A percentile compares a stretch with the other conserved stretches of the same genome.
Evolutionary conservation across 2,113 vertebrate genomes (phyloP).

Genomic region (Recurvirostra avosetta): DNA sequence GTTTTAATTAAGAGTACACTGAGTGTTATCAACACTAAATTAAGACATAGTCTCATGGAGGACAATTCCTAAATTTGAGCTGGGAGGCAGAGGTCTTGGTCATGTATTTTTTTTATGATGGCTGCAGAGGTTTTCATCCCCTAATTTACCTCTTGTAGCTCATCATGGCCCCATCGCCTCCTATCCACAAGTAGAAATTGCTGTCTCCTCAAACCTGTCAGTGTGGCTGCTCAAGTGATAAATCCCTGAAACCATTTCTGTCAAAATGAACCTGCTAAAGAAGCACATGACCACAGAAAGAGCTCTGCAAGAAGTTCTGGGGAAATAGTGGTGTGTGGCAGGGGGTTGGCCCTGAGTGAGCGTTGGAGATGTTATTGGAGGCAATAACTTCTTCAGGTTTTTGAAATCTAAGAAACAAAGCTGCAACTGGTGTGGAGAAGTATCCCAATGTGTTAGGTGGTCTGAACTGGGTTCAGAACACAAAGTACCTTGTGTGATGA

Average conservation of each 20-base stretch:
- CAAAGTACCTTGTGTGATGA: background rate
- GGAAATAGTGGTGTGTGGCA: background rate
- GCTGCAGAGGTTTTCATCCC: background rate
- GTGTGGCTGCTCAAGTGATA: background rate
- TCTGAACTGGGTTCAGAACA: background rate
- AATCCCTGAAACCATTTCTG: background rate
- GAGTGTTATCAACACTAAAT: background rate
- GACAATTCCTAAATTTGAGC: background rate
- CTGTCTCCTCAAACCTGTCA: background rate
- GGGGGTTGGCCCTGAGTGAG: background rate
- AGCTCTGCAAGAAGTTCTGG: background rate
- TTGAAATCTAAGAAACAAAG: background rate
- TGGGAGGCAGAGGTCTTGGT: background rate
- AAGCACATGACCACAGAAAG: background rate
- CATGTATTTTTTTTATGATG: background rate
- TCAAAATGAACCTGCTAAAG: background rate
- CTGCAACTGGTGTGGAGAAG: background rate
- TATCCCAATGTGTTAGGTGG: background rate
- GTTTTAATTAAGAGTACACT: background rate
- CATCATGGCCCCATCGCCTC: background rate
- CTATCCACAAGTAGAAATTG: background rate
- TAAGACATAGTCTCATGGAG: background rate
- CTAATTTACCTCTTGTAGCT: background rate
- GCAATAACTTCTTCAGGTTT: background rate
- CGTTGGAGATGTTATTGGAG: background rate